Evolutionary conservation across 2,888 invertebrate species (phyloP), one percentile per base, ranked within the genome.

Genomic region (Epinotia brunnichana): DNA sequence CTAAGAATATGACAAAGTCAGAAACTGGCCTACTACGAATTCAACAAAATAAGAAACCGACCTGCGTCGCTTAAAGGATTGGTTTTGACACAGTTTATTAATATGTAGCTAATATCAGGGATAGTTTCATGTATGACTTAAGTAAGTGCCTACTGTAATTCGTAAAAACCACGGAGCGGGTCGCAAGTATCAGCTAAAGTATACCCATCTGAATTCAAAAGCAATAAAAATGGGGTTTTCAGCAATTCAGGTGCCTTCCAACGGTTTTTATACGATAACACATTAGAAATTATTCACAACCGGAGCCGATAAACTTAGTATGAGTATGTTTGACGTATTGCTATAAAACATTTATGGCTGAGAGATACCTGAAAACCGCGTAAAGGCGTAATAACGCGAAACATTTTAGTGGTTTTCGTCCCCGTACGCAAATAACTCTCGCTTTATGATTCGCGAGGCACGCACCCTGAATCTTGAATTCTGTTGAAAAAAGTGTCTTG

Each of bases 281-380:
- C 56, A 62, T 54, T 59, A 29, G 29, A 51, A 73, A 73, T 68
- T 73, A 73, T 73, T 63, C 74, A 72, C 70, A 69, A 51, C 63
- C 63, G 17, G 63, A 51, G 76, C 64, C 75, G 71, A 77, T 78
- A 79, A 78, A 77, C 72, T 72, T 62, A 75, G 77, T 73, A 67
- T 69, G 76, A 79, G 80, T 80, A 78, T 77, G 80, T 80, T 81
- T 81, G 81, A 79, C 81, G 81, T 81, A 79, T 79, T 72, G 76
- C 80, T 76, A 80, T 83, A 83, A 83, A 83, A 82, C 80, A 83
- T 83, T 83, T 83, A 83, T 79, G 68, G 77, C 77, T 57, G 76
- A 77, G 78, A 80, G 79, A 82, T 80, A 79, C 78, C 78, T 78
- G 73, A 74, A 77, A 79, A 81, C 78, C 77, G 76, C 77, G 78